Base-by-base conservation (phyloP, 2,797 vertebrate species). In the Oreonectes daqikongensis region DNA sequence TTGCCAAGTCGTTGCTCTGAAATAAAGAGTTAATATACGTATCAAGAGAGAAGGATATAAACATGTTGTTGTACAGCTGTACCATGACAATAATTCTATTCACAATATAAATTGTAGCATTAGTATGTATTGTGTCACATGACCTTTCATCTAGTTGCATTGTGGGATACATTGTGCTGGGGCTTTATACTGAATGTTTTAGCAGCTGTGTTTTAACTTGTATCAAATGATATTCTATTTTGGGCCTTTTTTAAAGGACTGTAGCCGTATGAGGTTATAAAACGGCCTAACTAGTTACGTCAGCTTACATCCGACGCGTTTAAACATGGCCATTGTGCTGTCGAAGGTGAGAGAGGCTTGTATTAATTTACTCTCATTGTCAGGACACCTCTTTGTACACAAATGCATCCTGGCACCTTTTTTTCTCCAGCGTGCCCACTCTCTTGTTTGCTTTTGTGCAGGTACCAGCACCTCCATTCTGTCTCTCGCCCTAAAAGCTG, bases 381-480 rank as follows among this genome's bases (percentile, higher is more conserved):
- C 48, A 60, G 46, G 50, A 28, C 22, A 42, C 60, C 60, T 38
- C 40, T 80, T 59, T 76, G 30, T 65, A 11, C 61, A 35, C 15
- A 1, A 20, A n/a, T 48, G 17, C n/a, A 72, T 69, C 68, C 68
- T 60, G 44, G 65, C 79, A 17, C 61, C 0, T 50, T 73, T 48
- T 65, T 40, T 74, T 32, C 32, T n/a, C 64, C 26, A 32, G 57
- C 40, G 68, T 64, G 57, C 67, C 85, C 79, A 77, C 40, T 80
- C 73, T 78, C 44, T 40, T 57, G 59, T 55, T 55, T 57, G 59
- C 60, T 24, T 77, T 77, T 77, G 68, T 78, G 24, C 26, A 55
- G 60, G 69, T 65, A 72, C 38, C 61, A 59, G 42, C 42, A 50
- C 74, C 48, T 52, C 18, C 35, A 61, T 46, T 61, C n/a, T 67